Percentiles rank a stretch among this genome's conserved stretches.
Conservation (phyloP, 2,113 vertebrate species). For the Zingel zingel region DNA sequence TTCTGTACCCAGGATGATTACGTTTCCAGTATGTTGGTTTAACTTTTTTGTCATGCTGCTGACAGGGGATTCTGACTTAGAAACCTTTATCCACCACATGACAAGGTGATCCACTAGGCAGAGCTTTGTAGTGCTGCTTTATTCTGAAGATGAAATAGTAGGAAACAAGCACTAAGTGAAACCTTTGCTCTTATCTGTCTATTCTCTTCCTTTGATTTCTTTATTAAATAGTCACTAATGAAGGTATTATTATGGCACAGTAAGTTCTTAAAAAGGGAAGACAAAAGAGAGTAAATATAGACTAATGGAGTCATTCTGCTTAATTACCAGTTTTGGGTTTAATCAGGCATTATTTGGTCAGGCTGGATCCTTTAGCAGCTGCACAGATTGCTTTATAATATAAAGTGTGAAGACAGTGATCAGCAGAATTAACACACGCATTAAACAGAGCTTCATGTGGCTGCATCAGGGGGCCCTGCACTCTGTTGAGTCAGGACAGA, state of each 20-base stretch:
- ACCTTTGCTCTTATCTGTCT: slow-evolving; percentile 14
- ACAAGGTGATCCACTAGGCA: neutral
- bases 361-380: slow-evolving; percentile 6
- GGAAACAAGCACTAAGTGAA: slow-evolving; percentile 3
- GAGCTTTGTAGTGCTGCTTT: neutral
- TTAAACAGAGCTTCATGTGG: neutral
- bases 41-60: neutral
- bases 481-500: neutral
- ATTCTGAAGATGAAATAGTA: neutral
- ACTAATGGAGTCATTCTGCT: slow-evolving; percentile 27
- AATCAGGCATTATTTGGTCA: neutral
- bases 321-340: slow-evolving; percentile 19
- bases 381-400: slow-evolving; percentile 13
- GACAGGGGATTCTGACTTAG: neutral
- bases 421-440: neutral
- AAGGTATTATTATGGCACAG: slow-evolving; percentile 10
- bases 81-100: neutral
- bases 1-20: no score
- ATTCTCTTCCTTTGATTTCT: slow-evolving; percentile 4
- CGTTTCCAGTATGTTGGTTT: neutral
- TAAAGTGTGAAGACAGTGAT: slow-evolving; percentile 1
- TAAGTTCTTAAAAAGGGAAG: neutral
- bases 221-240: slow-evolving; percentile 29
- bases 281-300: slow-evolving; percentile 26
- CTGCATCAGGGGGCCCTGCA: neutral